Conservation (phyloP, 1,140 invertebrate genomes). For the Sarcophaga peregrina region DNA sequence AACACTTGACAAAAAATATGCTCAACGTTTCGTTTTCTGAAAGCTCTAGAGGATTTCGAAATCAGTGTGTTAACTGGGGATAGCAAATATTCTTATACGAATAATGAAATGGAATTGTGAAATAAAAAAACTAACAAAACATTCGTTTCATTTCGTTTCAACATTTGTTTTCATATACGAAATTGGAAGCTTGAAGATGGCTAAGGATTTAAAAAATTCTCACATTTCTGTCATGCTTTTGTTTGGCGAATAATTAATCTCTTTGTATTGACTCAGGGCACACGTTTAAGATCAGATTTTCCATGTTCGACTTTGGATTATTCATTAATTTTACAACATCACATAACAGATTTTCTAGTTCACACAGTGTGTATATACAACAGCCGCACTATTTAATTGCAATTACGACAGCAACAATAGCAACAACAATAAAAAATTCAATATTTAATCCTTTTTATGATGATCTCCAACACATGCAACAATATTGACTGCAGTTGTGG, state of each 20-base stretch:
- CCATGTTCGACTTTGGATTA: conserved; percentile 33
- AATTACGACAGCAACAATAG: neutral
- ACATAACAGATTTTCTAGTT: neutral
- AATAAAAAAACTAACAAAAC: conserved; percentile 12
- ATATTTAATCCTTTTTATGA: conserved; percentile 37
- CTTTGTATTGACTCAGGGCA: conserved; percentile 31
- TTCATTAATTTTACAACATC: conserved; percentile 15
- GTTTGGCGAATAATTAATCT: conserved; percentile 37
- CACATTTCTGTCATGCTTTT: conserved; percentile 22
- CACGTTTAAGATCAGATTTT: conserved; percentile 38
- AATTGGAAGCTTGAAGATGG: neutral
- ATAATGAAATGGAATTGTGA: conserved; percentile 21
- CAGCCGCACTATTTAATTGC: neutral
- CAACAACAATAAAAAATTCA: neutral
- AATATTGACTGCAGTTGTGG: neutral
- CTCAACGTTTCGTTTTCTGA: neutral
- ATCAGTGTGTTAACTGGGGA: neutral
- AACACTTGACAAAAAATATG: neutral
- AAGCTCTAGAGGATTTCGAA: conserved; percentile 7
- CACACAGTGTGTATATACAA: neutral
- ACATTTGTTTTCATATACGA: neutral
- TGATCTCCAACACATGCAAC: conserved; percentile 36
- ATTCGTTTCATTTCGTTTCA: neutral
- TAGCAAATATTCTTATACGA: neutral
- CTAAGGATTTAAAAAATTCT: neutral